These are phyloP conservation scores for Isurus oxyrinchus DNA, from an alignment of 2,113 vertebrate species.

Conservation along the genomic window DNA sequence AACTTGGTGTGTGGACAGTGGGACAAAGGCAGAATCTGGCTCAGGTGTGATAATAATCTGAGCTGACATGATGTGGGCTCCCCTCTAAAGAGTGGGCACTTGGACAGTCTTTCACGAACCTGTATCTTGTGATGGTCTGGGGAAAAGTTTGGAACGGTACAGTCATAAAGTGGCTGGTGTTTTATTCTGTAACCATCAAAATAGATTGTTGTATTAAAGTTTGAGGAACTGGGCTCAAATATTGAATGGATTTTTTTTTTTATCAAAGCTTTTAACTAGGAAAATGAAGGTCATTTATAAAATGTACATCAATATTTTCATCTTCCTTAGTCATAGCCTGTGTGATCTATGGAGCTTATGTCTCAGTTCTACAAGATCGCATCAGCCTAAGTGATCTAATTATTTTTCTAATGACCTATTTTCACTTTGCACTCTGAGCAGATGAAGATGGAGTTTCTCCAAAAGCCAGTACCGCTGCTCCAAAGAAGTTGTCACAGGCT, in stretches of 20 bases:
- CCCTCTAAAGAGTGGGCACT: neutral
- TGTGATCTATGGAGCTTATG: neutral
- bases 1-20: neutral
- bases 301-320: neutral
- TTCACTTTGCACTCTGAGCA: conserved; percentile 50
- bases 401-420: conserved; percentile 37
- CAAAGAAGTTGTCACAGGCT: conserved; percentile 54
- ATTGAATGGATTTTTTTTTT: neutral
- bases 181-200: neutral
- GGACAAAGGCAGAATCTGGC: neutral
- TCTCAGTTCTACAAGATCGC: neutral
- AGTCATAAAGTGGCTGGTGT: neutral
- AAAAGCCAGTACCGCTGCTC: conserved; percentile 41
- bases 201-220: neutral
- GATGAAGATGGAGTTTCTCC: conserved; percentile 32
- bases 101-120: neutral
- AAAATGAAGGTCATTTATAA: neutral
- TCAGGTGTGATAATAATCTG: neutral
- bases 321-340: neutral
- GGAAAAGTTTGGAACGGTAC: neutral
- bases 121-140: neutral
- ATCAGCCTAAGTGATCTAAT: neutral
- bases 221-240: neutral
- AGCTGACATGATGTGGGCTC: neutral
- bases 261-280: neutral